Base-by-base conservation (phyloP, 2,888 invertebrate genomes). In the Abrostola tripartita region DNA sequence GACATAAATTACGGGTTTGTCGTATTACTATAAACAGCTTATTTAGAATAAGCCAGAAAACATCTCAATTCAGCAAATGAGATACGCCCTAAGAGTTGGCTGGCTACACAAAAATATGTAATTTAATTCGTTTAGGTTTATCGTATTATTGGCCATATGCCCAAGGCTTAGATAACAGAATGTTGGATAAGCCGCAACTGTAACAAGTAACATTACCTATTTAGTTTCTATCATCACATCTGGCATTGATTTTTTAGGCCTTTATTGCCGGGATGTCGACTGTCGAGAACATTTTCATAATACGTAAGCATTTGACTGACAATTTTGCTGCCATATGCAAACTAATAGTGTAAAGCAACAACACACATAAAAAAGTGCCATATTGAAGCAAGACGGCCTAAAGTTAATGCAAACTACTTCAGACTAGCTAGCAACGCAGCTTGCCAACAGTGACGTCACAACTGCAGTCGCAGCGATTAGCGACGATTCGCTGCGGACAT, bases 381-480 rank as follows among this genome's bases (percentile, higher is more conserved):
- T 4, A 44, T 42, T 2, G 6, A 42, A 12, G 12, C 42, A 12
- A 6, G 6, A 44, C 14, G 7, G 14, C 14, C 12, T 14, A 14
- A n/a, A 14, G 7, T 44, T 6, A 5, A 44, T 40, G 58, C 44
- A 53, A 42, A 53, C 41, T 55, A 47, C 50, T 35, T 40, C 38
- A 69, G 58, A 63, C 47, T 47, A 74, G 55, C 37, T 14, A 49
- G 6, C 40, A 38, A 35, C 50, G 49, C n/a, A n/a, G n/a, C 37
- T 55, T 71, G 70, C 74, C 52, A 63, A 37, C 44, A 38, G 35
- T 71, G 75, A 64, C 71, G 70, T 74, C 71, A 68, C 41, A 49
- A 38, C 51, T 53, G 71, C 71, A 69, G 63, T 59, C 56, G 42
- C 14, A 0, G 40, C 54, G 57, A 71, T 51, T 10, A 36, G 65